Percentiles rank a stretch among this genome's conserved stretches.
phyloP scores from a whole-genome alignment of 1,140 invertebrate genomes.

The Ylistrum balloti region DNA sequence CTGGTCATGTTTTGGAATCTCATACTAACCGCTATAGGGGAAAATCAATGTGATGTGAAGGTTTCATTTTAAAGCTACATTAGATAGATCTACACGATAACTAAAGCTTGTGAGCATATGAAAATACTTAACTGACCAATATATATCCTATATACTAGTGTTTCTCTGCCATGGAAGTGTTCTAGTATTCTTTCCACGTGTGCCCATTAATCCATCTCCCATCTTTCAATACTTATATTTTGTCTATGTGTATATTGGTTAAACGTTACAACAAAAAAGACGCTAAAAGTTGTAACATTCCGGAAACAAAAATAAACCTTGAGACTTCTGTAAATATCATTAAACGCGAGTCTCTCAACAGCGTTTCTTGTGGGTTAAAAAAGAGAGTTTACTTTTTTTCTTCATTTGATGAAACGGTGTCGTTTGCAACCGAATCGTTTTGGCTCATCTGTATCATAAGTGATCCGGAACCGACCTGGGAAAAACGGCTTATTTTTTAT shows the following conservation, averaged over 20 bases:
- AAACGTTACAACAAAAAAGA: conserved; percentile 12
- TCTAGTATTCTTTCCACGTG: neutral
- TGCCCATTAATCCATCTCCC: neutral
- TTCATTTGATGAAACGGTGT: conserved; percentile 22
- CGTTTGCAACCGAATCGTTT: neutral
- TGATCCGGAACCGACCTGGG: neutral
- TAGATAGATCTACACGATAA: too few relatives aligned
- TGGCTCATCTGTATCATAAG: neutral
- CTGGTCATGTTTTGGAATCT: too few relatives aligned
- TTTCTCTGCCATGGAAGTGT: neutral
- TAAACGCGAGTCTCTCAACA: conserved; percentile 2
- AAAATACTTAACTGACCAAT: too few relatives aligned
- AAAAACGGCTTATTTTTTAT: neutral
- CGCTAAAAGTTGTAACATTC: conserved; percentile 18
- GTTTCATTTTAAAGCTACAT: too few relatives aligned
- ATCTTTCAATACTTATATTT: conserved; percentile 13
- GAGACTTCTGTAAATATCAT: conserved; percentile 21
- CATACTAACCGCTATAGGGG: too few relatives aligned
- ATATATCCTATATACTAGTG: too few relatives aligned
- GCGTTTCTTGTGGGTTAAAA: neutral
- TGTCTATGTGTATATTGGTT: conserved; percentile 14
- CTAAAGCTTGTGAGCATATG: too few relatives aligned
- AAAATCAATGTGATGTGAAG: too few relatives aligned
- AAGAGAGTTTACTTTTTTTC: neutral
- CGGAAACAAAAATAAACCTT: conserved; percentile 34